Evolutionary conservation across 2,113 vertebrate genomes (phyloP).

Genomic region (Phyllostomus hastatus): DNA sequence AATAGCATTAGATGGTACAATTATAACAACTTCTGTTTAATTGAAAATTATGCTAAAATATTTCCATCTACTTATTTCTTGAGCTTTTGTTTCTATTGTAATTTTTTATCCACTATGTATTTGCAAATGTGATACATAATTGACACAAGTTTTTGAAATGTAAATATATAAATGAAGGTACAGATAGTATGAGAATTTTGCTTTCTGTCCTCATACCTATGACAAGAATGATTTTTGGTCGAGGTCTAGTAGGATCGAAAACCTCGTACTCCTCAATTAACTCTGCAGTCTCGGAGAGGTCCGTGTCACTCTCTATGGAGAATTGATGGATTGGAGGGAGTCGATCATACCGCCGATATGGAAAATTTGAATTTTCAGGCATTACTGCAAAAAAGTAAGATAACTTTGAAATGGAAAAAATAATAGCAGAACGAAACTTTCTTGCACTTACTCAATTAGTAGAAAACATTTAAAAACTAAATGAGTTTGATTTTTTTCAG

Average conservation of each 20-base stretch:
- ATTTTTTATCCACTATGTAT: background rate
- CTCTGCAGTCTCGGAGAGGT: slow-evolving; percentile 97
- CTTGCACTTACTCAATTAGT: background rate
- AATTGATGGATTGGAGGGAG: slow-evolving; percentile 98
- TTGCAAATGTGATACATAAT: background rate
- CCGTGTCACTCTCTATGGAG: slow-evolving; percentile 98
- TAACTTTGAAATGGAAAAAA: slow-evolving; percentile 66
- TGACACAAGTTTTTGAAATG: background rate
- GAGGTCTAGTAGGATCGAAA: slow-evolving; percentile 92
- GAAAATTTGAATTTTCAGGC: slow-evolving; percentile 95
- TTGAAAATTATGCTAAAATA: slow-evolving; percentile 4
- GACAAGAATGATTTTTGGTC: slow-evolving; percentile 96
- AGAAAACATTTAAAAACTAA: background rate
- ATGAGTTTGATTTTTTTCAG: background rate
- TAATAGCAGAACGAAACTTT: background rate
- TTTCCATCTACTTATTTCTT: background rate
- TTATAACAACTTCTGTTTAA: background rate
- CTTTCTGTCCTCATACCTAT: slow-evolving; percentile 86
- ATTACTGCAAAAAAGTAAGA: slow-evolving; percentile 87
- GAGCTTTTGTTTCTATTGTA: background rate
- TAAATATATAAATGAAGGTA: slow-evolving; percentile 41
- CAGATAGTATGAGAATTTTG: background rate
- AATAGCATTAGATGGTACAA: background rate
- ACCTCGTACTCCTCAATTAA: slow-evolving; percentile 98
- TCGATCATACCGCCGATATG: slow-evolving; percentile 95